Conservation (phyloP, 1,140 invertebrate species). For the Adelges cooleyi region DNA sequence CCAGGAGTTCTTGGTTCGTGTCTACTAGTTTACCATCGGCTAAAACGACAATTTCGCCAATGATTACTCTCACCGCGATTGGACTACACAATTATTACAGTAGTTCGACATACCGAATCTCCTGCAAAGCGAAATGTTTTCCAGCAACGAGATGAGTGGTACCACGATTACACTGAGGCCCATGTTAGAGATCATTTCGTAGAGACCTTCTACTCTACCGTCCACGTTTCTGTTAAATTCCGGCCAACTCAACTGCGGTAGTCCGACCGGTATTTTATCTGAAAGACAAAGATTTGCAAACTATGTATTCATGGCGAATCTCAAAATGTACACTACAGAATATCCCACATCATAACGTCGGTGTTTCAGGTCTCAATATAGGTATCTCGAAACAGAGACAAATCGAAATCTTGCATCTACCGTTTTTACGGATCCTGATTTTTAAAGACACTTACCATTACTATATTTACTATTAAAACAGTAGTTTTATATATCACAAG, state of each 20-base stretch:
- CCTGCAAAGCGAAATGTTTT: conserved; percentile 74
- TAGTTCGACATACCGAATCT: conserved; percentile 44
- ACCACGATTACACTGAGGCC: conserved; percentile 66
- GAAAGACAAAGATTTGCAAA: no score
- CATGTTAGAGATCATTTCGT: conserved; percentile 59
- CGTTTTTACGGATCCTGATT: no score
- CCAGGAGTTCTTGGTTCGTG: conserved; percentile 72
- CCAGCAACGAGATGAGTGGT: conserved; percentile 65
- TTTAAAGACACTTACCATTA: no score
- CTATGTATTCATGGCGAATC: no score
- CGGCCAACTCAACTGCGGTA: conserved; percentile 51
- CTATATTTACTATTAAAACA: no score
- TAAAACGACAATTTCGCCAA: background rate
- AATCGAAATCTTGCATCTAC: no score
- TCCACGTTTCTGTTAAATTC: conserved; percentile 43
- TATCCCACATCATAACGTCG: no score
- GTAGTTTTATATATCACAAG: no score
- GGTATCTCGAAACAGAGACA: no score
- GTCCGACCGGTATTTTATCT: conserved; percentile 55
- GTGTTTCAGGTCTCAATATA: no score
- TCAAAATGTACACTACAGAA: no score
- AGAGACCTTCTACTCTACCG: conserved; percentile 45
- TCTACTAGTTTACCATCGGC: conserved; percentile 63
- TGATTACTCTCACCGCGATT: background rate
- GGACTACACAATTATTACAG: background rate